Evolutionary conservation across 2,113 vertebrate species (phyloP).

Genomic region (Recurvirostra avosetta): DNA sequence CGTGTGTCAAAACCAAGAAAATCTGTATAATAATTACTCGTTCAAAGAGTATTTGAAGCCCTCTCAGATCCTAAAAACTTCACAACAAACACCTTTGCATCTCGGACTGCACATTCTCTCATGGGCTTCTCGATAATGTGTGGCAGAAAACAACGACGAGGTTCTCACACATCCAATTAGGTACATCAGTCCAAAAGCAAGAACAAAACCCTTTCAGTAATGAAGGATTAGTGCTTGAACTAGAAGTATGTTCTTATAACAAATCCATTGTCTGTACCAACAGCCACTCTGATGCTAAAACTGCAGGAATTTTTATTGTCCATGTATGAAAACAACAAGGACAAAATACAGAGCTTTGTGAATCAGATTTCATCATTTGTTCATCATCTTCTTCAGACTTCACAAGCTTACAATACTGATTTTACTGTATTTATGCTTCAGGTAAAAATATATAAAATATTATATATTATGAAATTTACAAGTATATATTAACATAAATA

Average conservation of each 20-base stretch:
- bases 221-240: background rate
- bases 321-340: background rate
- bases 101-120: background rate
- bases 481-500: background rate
- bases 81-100: background rate
- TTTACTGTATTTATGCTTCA: background rate
- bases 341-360: background rate
- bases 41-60: background rate
- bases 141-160: background rate
- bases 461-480: background rate
- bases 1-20: background rate
- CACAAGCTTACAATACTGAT: background rate
- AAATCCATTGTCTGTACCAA: background rate
- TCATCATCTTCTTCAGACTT: background rate
- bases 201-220: background rate
- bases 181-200: background rate
- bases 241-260: background rate
- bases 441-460: background rate
- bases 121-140: background rate
- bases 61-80: background rate
- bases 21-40: background rate
- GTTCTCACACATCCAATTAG: background rate
- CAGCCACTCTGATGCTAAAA: background rate
- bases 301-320: background rate
- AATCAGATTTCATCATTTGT: background rate